These are phyloP conservation scores for Colossoma macropomum DNA, from an alignment of 2,113 vertebrate genomes.

Conservation along the genomic window DNA sequence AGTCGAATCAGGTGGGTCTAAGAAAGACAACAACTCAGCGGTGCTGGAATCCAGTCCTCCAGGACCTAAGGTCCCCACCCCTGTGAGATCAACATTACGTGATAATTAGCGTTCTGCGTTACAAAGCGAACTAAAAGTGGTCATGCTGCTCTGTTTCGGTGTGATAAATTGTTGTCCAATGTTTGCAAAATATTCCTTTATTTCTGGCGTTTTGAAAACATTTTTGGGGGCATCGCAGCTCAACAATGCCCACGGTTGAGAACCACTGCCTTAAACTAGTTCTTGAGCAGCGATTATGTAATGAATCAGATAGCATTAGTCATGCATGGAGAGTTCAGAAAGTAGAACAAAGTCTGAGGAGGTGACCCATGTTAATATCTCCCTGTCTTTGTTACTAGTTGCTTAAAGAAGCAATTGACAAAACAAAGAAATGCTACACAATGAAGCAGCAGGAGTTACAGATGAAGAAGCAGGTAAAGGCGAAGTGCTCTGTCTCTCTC, in stretches of 20 bases:
- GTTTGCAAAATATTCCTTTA: no score
- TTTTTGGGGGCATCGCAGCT: no score
- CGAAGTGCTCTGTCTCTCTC: constrained; percentile 42
- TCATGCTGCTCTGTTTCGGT: no score
- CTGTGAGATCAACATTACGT: no score
- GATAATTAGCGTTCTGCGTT: no score
- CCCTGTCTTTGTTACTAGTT: constrained; percentile 73
- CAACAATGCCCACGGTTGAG: background rate
- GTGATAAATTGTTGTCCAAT: no score
- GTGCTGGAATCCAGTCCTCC: no score
- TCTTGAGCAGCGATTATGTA: background rate
- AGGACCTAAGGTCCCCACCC: no score
- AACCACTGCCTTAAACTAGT: background rate
- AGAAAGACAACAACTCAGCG: no score
- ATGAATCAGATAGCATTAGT: background rate
- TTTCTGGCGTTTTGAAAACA: no score
- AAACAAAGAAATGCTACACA: constrained; percentile 76
- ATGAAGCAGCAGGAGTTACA: constrained; percentile 78
- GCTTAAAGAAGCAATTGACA: constrained; percentile 76
- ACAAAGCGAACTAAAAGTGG: no score
- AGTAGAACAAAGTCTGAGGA: background rate
- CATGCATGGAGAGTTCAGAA: background rate
- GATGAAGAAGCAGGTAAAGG: constrained; percentile 82
- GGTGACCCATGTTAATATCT: constrained; percentile 52
- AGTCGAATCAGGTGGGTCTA: no score